Evolutionary conservation across 2,797 vertebrate genomes (phyloP), one percentile per base, ranked within the genome.

Genomic region (Atherinosoma microstoma): DNA sequence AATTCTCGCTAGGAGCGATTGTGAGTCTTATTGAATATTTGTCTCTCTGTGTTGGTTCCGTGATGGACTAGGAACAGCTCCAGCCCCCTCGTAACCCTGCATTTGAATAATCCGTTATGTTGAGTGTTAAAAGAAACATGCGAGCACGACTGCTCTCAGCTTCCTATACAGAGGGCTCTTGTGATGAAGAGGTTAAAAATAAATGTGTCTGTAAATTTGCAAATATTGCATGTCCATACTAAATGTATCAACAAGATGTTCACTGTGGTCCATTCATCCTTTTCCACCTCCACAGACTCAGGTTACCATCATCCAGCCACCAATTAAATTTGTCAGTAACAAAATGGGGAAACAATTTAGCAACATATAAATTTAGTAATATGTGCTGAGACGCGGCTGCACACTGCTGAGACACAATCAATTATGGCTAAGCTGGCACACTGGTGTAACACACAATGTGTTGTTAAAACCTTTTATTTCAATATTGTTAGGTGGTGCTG

Each of bases 241-340:
- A n/a, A 49, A n/a, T 49, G n/a, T 22, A 22, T 49, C 47, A 49
- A 22, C 20, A 49, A 22, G 47, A 3, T 22, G 20, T 22, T 49
- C 9, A 9, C 47, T 49, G 47, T 22, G n/a, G 20, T 32, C 57
- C 30, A 15, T 74, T 53, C 32, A 32, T 38, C 29, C 29, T 6
- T 32, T 15, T 6, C 22, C 10, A 27, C 36, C 49, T 29, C 32
- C 32, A 32, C 24, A 57, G 60, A 68, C 15, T 15, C 34, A 58
- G 45, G 42, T 40, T 57, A 63, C 42, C 30, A 47, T 27, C n/a
- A 15, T 34, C 27, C 20, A 53, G 34, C 6, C 64, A 42, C 11
- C 6, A 13, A 69, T 62, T 74, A 56, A 47, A 51, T 74, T 47
- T 56, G 7, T 69, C 42, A 69, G 20, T 49, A 47, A 27, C 15